phyloP scores from a whole-genome alignment of 2,797 vertebrate genomes.

The Enteromius mattozi region DNA sequence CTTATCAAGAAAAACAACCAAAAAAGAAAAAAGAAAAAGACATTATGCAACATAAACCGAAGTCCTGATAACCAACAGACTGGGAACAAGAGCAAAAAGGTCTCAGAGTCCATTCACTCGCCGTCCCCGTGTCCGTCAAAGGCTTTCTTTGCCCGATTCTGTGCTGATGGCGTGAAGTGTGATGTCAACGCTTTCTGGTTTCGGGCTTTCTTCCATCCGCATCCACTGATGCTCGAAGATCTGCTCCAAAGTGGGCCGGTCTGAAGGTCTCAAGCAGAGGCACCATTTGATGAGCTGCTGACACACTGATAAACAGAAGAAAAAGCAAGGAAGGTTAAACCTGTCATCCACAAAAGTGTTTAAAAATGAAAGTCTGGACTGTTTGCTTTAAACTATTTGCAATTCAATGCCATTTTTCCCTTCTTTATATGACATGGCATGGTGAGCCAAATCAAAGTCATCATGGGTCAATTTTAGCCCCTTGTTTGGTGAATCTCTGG shows the following conservation, averaged over 20 bases:
- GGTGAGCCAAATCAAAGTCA: neutral
- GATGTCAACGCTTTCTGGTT: constrained; percentile 85
- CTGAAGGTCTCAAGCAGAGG: constrained; percentile 93
- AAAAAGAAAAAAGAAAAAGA: constrained; percentile 62
- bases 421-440: neutral
- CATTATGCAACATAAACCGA: constrained; percentile 60
- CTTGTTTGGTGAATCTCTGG: neutral
- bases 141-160: constrained; percentile 94
- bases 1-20: constrained; percentile 71
- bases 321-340: neutral
- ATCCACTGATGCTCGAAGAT: constrained; percentile 96
- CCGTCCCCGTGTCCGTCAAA: constrained; percentile 75
- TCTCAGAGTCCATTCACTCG: constrained; percentile 58
- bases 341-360: neutral
- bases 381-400: neutral
- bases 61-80: constrained; percentile 63
- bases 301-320: constrained; percentile 81
- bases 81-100: constrained; percentile 9
- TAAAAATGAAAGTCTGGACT: neutral
- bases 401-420: neutral
- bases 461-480: too few relatives aligned
- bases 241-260: constrained; percentile 95
- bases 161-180: constrained; percentile 88
- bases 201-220: constrained; percentile 81
- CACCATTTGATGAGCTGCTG: constrained; percentile 98